Conservation (phyloP, 1,140 invertebrate species). For the Lucilia cuprina region DNA sequence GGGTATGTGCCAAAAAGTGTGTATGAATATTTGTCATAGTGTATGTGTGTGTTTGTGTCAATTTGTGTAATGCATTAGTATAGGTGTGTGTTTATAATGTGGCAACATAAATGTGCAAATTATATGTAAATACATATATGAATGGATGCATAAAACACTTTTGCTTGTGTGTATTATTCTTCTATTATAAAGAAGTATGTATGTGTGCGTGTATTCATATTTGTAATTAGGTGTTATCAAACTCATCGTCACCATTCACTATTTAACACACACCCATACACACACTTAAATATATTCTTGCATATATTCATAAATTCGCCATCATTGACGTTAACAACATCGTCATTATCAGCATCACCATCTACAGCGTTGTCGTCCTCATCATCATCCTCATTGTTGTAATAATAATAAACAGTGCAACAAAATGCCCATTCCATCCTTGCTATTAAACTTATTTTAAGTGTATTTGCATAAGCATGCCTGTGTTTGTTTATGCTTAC, state of each 20-base stretch:
- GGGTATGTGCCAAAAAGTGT: not conserved
- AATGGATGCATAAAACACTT: not conserved
- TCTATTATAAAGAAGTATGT: not conserved
- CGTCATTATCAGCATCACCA: not conserved
- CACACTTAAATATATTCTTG: too few species aligned
- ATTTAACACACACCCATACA: not conserved
- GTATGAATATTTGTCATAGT: not conserved
- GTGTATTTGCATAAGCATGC: not conserved
- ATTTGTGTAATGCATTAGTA: too few species aligned
- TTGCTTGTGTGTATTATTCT: too few species aligned
- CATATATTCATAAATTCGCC: not conserved
- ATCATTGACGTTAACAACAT: not conserved
- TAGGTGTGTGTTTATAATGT: conserved; percentile 21
- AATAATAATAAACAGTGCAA: not conserved
- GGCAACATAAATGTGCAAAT: conserved; percentile 26
- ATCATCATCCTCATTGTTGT: not conserved
- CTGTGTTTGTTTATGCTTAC: not conserved
- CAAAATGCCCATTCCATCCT: not conserved
- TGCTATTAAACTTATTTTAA: not conserved
- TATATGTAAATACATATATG: conserved; percentile 24
- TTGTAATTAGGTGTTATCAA: conserved; percentile 9
- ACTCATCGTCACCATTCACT: not conserved
- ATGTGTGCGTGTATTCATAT: not conserved
- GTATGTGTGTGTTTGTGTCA: not conserved
- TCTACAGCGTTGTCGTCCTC: too few species aligned